phyloP scores from a whole-genome alignment of 2,113 vertebrate species.

The Phylloscopus whistleri region DNA sequence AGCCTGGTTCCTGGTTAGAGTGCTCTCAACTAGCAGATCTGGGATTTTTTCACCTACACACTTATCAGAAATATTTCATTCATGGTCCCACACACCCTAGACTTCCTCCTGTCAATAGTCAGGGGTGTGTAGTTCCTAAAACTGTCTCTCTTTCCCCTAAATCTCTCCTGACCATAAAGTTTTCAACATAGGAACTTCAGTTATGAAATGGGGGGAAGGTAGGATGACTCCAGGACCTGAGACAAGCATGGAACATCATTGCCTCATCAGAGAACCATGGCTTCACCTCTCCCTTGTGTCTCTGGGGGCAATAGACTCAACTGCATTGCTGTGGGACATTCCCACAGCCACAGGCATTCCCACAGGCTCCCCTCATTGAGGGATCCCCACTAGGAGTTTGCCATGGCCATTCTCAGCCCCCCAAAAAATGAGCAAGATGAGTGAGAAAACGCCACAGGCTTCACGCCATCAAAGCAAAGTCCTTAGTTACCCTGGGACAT shows the following conservation, averaged over 20 bases:
- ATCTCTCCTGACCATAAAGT: background rate
- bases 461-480: background rate
- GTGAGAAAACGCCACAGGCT: background rate
- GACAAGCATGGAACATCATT: background rate
- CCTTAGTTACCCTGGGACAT: background rate
- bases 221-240: background rate
- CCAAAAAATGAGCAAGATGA: background rate
- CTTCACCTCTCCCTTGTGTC: background rate
- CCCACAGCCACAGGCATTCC: background rate
- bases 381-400: background rate
- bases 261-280: background rate
- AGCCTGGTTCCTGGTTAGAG: background rate
- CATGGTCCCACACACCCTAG: background rate
- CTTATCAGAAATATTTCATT: background rate
- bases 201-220: background rate
- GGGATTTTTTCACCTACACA: background rate
- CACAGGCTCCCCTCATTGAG: background rate
- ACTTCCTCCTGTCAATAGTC: background rate
- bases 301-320: background rate
- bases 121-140: background rate
- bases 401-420: fast-evolving
- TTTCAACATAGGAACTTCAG: background rate
- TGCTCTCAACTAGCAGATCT: background rate
- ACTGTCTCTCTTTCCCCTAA: background rate
- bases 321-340: background rate